phyloP scores from a whole-genome alignment of 2,888 invertebrate species.

The Drosophila neutralis region DNA sequence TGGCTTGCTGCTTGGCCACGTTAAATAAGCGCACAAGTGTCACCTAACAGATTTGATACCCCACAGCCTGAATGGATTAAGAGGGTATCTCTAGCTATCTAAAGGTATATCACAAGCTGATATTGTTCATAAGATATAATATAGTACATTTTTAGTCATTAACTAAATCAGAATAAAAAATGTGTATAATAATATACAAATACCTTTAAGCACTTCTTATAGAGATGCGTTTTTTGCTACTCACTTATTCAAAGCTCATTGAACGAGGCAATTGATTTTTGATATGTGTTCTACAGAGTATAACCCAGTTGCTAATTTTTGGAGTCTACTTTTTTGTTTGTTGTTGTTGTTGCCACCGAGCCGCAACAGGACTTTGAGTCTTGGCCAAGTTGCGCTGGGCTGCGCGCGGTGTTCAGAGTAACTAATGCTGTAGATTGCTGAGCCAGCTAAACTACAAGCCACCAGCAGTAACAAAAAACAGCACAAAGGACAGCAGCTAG shows the following conservation, averaged over 20 bases:
- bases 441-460: constrained; percentile 17
- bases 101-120: neutral
- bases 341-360: constrained; percentile 18
- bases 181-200: neutral
- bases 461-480: neutral
- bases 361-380: constrained; percentile 30
- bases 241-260: neutral
- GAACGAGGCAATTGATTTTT: neutral
- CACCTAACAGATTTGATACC: constrained; percentile 49
- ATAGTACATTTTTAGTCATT: neutral
- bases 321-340: neutral
- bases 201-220: neutral
- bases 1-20: constrained; percentile 38
- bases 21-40: constrained; percentile 58
- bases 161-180: neutral
- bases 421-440: constrained; percentile 39
- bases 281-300: neutral
- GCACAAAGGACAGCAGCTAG: constrained; percentile 16
- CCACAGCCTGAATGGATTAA: neutral
- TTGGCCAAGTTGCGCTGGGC: constrained; percentile 20
- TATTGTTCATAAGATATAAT: neutral
- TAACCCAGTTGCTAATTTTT: neutral
- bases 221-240: neutral
- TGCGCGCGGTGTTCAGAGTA: constrained; percentile 40
- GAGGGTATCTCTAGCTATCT: neutral